Base-by-base conservation (phyloP, 2,888 invertebrate genomes). In the Ernsta delagoae region DNA sequence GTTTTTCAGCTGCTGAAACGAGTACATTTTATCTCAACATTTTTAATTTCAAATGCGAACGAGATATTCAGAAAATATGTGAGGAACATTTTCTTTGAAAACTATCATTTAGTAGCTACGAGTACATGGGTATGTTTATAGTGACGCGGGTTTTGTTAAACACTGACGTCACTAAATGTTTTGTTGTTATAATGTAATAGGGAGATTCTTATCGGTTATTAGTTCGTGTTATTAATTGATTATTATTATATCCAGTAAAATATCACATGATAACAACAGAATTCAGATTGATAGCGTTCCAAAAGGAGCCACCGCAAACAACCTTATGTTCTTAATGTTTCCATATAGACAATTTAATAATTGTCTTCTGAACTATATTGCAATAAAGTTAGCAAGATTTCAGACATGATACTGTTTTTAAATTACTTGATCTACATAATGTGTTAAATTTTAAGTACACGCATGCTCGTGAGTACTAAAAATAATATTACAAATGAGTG, bases 1-100 rank as follows among this genome's bases (percentile, higher is more conserved):
- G 83, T 70, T 82, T 84, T 70, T 83, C 85, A 69, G 87, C 82
- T 77, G 85, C 72, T 68, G 72, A 73, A 72, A 68, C 62, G 69
- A 61, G 8, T 41, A 70, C 41, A 63, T 67, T 64, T 60, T 63
- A 16, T 62, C 60, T 67, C 60, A 67, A 45, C 60, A 61, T 61
- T 67, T 67, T 67, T 60, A 54, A 36, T 31, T 50, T 62, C 16
- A 5, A 62, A 62, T 48, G 48, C 12, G 9, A 48, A 61, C 39
- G 61, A 36, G 50, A 50, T 48, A 48, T 48, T 12, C 48, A 48
- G 12, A 50, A 41, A 34, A 39, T 66, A 65, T 31, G 43, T 9
- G 24, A 11, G 39, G 24, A 43, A 65, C 43, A 43, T 60, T 60
- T 45, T 45, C 12, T 59, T 65, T 65, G 50, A 59, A 48, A 65